Base-by-base conservation (phyloP, 37 sponge, comb jelly and placozoan genomes). In the Petrosia ficiformis region DNA sequence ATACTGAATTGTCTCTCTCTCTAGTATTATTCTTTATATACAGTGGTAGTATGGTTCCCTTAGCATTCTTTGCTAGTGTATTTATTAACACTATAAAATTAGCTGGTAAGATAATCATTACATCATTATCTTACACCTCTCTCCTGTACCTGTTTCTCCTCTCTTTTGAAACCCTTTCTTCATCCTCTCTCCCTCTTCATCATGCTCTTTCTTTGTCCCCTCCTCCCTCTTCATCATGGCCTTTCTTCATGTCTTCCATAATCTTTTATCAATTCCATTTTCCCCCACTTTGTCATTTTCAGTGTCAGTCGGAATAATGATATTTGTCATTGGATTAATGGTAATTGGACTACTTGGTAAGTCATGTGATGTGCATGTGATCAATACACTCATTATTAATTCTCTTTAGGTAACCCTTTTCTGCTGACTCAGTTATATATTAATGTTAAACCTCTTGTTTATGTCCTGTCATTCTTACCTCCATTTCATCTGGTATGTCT, bases 11-110 rank as follows among this genome's bases (percentile, higher is more conserved):
- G 22, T 48, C 14, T 14, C 24, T 68, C 37, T 32, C 0, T 68
- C 41, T 65, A 91, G 92, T 86, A 35, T 57, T 91, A 28, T 91
- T 91, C 87, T 72, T 86, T 52, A 68, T 70, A 36, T 91, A 91
- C 77, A 91, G 92, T 57, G 31, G 36, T 34, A 82, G 87, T 44
- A 76, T 91, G 84, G 58, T 91, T 6, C 86, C 92, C 25, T 73
- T 91, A 26, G 92, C 87, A 59, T 86, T 91, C 92, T 91, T 91
- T 70, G 75, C 82, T 52, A 86, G 84, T 75, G 92, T 86, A 59
- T 86, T 91, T 73, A 82, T 91, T 65, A 77, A 44, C 31, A 83
- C 87, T 8, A 75, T 78, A 36, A 71, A 80, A 52, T 71, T 74
- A 42, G 92, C 92, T 73, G 90, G 90, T 65, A 10, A 54, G 6